Percentiles rank a stretch among this genome's conserved stretches.
Evolutionary conservation across 2,113 vertebrate genomes (phyloP).

Genomic region (Grus americana): DNA sequence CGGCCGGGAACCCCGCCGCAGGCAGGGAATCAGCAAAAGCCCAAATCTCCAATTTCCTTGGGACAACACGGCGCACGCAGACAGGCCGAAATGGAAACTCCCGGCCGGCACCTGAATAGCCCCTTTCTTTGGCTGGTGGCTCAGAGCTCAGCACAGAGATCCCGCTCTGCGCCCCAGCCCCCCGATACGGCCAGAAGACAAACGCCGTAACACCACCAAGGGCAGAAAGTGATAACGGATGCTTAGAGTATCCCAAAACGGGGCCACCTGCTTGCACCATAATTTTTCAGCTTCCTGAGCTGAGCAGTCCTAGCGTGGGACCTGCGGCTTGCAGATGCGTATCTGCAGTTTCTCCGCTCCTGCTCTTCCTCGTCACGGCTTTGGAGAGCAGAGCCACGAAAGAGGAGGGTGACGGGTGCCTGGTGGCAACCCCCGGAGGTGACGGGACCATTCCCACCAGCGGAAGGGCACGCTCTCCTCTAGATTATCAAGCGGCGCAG

Average conservation of each 20-base stretch:
- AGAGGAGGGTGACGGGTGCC: background rate
- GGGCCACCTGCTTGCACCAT: background rate
- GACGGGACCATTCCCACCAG: background rate
- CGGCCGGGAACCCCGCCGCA: fast-evolving
- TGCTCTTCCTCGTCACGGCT: background rate
- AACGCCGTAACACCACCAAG: background rate
- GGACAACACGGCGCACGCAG: background rate
- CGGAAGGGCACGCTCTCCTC: background rate
- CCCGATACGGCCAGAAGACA: fast-evolving
- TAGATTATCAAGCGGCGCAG: fast-evolving
- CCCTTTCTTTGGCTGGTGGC: background rate
- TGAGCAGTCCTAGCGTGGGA: background rate
- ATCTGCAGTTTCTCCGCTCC: background rate
- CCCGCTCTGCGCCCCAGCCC: background rate
- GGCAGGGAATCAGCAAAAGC: background rate
- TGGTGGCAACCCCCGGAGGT: background rate
- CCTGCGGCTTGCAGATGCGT: fast-evolving
- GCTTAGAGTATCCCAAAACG: background rate
- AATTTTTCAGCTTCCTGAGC: background rate
- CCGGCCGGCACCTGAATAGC: background rate
- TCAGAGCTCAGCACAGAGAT: background rate
- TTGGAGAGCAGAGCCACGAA: background rate
- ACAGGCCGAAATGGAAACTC: background rate
- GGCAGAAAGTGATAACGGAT: fast-evolving
- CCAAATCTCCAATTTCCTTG: background rate